phyloP scores from a whole-genome alignment of 1,140 invertebrate species.

The Phortica variegata region DNA sequence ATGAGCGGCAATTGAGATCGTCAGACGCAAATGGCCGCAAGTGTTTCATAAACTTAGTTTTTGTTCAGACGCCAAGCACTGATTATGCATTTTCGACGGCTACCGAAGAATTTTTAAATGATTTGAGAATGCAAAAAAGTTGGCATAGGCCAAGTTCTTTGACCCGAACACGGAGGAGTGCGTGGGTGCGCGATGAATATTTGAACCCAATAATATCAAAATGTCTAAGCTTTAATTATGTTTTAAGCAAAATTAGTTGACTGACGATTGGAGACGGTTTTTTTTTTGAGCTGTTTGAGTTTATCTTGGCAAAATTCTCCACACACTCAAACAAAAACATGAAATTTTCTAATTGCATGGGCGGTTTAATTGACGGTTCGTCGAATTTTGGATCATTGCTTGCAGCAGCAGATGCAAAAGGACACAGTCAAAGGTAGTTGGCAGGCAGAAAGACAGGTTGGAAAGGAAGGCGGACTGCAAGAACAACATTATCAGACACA shows the following conservation, averaged over 20 bases:
- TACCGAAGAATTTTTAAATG: conserved; percentile 27
- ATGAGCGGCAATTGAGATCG: conserved; percentile 16
- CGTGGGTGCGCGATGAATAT: conserved; percentile 39
- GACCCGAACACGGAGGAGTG: conserved; percentile 10
- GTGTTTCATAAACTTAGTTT: neutral
- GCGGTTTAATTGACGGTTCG: conserved; percentile 50
- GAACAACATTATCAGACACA: conserved; percentile 3
- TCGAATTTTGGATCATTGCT: conserved; percentile 1
- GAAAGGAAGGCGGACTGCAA: conserved; percentile 8
- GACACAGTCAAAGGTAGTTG: neutral
- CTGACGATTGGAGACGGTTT: neutral
- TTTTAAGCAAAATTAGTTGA: conserved; percentile 16
- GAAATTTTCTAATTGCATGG: conserved; percentile 47
- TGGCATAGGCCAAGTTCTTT: neutral
- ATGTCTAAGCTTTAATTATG: no score
- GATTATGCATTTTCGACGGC: neutral
- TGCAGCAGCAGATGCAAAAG: conserved; percentile 50
- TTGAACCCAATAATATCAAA: conserved; percentile 2
- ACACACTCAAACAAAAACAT: no score
- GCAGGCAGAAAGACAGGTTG: neutral
- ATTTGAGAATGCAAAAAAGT: conserved; percentile 30
- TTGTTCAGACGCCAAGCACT: no score
- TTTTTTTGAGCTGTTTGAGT: neutral
- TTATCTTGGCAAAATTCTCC: no score
- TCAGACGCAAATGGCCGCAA: neutral